phyloP scores from a whole-genome alignment of 2,888 invertebrate species.

The Archaeoteleia sp. region DNA sequence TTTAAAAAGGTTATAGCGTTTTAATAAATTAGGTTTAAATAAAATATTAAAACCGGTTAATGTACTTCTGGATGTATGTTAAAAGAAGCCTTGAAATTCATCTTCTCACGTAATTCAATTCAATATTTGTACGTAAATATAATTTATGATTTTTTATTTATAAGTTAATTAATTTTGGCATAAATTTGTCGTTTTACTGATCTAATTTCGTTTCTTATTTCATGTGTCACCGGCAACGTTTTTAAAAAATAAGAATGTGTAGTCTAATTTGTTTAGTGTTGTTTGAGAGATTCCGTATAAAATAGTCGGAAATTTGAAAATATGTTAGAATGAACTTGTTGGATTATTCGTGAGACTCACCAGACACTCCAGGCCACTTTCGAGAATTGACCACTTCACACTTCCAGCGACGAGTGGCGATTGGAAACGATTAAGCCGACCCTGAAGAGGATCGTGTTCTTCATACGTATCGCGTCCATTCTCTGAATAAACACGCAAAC shows the following conservation, averaged over 20 bases:
- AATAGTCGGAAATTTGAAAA: too few relatives aligned
- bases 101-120: background rate
- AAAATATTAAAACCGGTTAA: slow-evolving; percentile 19
- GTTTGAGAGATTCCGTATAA: background rate
- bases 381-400: slow-evolving; percentile 19
- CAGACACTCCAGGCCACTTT: background rate
- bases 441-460: slow-evolving; percentile 44
- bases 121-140: background rate
- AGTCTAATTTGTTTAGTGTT: background rate
- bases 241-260: too few relatives aligned
- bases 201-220: too few relatives aligned
- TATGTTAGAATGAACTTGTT: too few relatives aligned
- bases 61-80: background rate
- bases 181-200: too few relatives aligned
- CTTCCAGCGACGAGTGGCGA: slow-evolving; percentile 13
- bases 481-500: slow-evolving; percentile 2
- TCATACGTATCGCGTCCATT: slow-evolving; percentile 26
- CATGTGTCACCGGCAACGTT: too few relatives aligned
- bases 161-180: background rate
- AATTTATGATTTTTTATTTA: background rate
- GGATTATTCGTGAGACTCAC: background rate
- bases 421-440: slow-evolving; percentile 43
- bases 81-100: slow-evolving; percentile 15
- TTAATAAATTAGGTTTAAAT: background rate
- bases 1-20: too few relatives aligned